These are phyloP conservation scores for Eulemur albifrons DNA, from an alignment of 2,797 vertebrate species.

Conservation along the genomic window DNA sequence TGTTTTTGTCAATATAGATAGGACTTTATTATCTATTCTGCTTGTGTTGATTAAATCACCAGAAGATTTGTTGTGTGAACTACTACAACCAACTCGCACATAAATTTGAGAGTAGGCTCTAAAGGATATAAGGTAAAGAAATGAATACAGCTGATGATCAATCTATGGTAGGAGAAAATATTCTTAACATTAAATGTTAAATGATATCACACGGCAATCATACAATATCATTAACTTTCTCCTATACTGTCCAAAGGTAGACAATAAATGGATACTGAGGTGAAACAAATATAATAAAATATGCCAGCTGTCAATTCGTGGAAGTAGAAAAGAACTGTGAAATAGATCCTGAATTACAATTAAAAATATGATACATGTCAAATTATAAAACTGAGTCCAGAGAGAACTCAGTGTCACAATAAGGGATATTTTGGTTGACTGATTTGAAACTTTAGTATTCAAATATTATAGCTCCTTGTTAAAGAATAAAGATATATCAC, in stretches of 20 bases:
- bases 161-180: neutral
- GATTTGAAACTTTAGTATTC: slow-evolving; percentile 39
- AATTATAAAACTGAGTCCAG: slow-evolving; percentile 4
- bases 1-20: neutral
- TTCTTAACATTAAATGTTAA: neutral
- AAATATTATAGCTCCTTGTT: slow-evolving; percentile 24
- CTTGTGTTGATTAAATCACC: neutral
- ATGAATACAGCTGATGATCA: neutral
- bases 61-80: neutral
- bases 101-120: neutral
- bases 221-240: neutral
- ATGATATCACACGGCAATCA: neutral
- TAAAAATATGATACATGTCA: neutral
- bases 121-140: neutral
- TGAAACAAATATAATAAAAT: slow-evolving; percentile 28
- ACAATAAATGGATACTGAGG: neutral
- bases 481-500: slow-evolving; percentile 29
- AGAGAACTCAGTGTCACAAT: slow-evolving; percentile 41
- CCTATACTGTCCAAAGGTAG: neutral
- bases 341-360: neutral
- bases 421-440: neutral
- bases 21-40: neutral
- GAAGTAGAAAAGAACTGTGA: slow-evolving; percentile 4
- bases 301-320: neutral
- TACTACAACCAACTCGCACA: neutral